phyloP scores from a whole-genome alignment of 2,888 invertebrate genomes.

The Opisthograptis luteolata region DNA sequence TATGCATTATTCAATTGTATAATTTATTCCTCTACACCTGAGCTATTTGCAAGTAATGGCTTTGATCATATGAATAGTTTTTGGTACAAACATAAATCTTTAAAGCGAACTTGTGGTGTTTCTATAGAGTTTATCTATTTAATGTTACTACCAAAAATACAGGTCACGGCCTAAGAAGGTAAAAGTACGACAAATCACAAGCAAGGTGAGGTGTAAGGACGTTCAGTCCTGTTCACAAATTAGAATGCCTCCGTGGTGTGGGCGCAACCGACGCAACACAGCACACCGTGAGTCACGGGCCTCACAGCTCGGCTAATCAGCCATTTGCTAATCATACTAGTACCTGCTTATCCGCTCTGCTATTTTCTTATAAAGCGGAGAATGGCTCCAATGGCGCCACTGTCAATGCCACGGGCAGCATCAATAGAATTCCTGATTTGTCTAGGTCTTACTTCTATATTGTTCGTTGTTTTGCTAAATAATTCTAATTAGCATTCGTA shows the following conservation, averaged over 20 bases:
- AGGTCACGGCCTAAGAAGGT: constrained; percentile 55
- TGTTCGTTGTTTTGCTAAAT: constrained; percentile 15
- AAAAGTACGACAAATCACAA: constrained; percentile 48
- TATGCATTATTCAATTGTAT: too few species aligned
- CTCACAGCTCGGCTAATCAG: constrained; percentile 31
- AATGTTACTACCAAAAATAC: constrained; percentile 40
- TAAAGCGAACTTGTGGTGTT: too few species aligned
- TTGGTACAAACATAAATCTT: too few species aligned
- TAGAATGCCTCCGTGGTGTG: constrained; percentile 26
- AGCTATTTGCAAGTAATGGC: too few species aligned
- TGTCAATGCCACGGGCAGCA: constrained; percentile 21
- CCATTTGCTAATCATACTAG: constrained; percentile 30
- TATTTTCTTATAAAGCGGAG: constrained; percentile 11
- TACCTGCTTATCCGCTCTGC: constrained; percentile 32
- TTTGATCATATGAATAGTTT: too few species aligned
- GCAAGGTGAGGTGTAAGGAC: constrained; percentile 53
- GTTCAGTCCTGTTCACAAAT: constrained; percentile 36
- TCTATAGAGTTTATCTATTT: too few species aligned
- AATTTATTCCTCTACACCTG: too few species aligned
- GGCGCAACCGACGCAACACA: constrained; percentile 37
- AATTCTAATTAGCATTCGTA: too few species aligned
- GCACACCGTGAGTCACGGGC: constrained; percentile 32
- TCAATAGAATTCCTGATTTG: constrained; percentile 22
- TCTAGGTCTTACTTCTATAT: constrained; percentile 9
- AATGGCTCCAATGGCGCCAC: constrained; percentile 10